phyloP scores from a whole-genome alignment of 2,113 vertebrate species.

The Callospermophilus lateralis region DNA sequence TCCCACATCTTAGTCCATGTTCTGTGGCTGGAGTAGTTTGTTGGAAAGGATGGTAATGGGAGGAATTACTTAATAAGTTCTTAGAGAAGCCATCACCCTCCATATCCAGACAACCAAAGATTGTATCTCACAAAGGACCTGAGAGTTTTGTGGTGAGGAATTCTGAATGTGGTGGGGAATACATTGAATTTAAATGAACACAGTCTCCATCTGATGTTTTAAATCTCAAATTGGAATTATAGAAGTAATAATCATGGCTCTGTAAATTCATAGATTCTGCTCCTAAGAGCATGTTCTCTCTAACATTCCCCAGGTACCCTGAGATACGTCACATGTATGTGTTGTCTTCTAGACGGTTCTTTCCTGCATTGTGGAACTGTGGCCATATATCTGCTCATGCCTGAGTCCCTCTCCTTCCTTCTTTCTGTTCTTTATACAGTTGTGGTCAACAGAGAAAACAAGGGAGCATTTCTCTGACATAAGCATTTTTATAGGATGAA shows the following conservation, averaged over 20 bases:
- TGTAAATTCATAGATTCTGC: too few species aligned
- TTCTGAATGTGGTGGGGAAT: background rate
- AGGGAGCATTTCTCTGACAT: background rate
- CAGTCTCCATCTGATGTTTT: background rate
- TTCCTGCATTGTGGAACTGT: too few species aligned
- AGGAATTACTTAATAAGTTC: background rate
- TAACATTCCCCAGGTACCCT: too few species aligned
- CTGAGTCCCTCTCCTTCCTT: background rate
- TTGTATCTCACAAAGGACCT: background rate
- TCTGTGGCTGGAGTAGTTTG: background rate
- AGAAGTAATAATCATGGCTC: background rate
- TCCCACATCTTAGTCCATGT: background rate
- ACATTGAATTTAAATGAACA: slow-evolving; percentile 1
- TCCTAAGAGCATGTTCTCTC: too few species aligned
- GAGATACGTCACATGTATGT: too few species aligned
- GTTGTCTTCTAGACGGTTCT: too few species aligned
- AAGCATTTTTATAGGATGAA: background rate
- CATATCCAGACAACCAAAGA: background rate
- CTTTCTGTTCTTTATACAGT: background rate
- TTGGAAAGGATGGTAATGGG: background rate
- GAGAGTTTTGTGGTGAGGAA: background rate
- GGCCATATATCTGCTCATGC: background rate
- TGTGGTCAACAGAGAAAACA: accelerated
- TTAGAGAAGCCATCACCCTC: background rate
- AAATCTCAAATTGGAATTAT: slow-evolving; percentile 35